A percentile compares a stretch with the other conserved stretches of the same genome.
Conservation (phyloP, 2,888 invertebrate species). For the Orthosia gracilis region DNA sequence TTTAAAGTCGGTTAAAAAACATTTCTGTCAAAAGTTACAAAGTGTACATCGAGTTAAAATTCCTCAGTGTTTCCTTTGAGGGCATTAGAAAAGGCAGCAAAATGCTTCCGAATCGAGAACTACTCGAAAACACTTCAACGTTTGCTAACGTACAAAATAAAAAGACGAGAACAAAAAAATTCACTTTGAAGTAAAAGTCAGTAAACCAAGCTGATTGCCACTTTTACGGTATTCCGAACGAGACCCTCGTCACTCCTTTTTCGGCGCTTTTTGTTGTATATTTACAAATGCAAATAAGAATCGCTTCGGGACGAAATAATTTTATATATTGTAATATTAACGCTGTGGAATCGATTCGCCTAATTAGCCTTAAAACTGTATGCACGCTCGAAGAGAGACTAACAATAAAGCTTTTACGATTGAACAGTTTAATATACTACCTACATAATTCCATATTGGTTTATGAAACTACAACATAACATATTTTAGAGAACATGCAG, state of each 20-base stretch:
- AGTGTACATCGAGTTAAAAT: constrained; percentile 47
- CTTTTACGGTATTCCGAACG: constrained; percentile 85
- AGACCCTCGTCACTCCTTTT: constrained; percentile 85
- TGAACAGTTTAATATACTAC: constrained; percentile 26
- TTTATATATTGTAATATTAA: constrained; percentile 59
- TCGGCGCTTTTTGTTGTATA: constrained; percentile 79
- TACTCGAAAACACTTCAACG: constrained; percentile 72
- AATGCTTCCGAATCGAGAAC: constrained; percentile 70
- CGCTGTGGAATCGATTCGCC: constrained; percentile 25
- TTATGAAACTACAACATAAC: constrained; percentile 32
- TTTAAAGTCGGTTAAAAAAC: not conserved
- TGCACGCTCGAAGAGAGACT: not conserved
- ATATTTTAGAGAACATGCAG: constrained; percentile 18
- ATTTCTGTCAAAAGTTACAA: constrained; percentile 34
- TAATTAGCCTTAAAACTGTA: constrained; percentile 40
- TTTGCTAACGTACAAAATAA: constrained; percentile 75
- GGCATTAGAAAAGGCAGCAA: constrained; percentile 66
- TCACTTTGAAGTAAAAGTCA: constrained; percentile 83
- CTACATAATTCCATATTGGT: constrained; percentile 4
- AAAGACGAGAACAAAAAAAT: constrained; percentile 79
- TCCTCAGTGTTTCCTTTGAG: constrained; percentile 54
- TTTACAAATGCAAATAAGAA: constrained; percentile 81
- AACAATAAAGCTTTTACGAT: constrained; percentile 28
- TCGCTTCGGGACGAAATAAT: constrained; percentile 61
- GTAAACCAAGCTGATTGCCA: constrained; percentile 85